A percentile compares a stretch with the other conserved stretches of the same genome.
phyloP scores from a whole-genome alignment of 2,888 invertebrate genomes.

The Troides aeacus region DNA sequence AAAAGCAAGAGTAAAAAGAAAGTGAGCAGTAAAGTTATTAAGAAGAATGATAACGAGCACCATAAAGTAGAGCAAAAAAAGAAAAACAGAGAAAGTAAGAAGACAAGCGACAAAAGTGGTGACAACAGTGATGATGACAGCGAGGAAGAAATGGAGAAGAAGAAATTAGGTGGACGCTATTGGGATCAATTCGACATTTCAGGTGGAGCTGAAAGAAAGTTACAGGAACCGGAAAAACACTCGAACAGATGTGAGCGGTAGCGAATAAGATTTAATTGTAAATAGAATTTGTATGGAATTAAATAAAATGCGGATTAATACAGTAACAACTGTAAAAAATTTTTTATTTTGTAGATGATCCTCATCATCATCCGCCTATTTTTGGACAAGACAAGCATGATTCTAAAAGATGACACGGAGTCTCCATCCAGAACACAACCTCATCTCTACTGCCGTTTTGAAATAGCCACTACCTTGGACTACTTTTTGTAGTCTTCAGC shows the following conservation, averaged over 20 bases:
- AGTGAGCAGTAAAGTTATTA: slow-evolving; percentile 1
- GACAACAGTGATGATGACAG: slow-evolving; percentile 15
- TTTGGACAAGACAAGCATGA: too few relatives aligned
- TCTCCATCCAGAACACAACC: too few relatives aligned
- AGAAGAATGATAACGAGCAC: neutral
- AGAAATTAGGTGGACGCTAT: slow-evolving; percentile 34
- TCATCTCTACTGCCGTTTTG: too few relatives aligned
- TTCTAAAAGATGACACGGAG: too few relatives aligned
- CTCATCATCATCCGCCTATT: too few relatives aligned
- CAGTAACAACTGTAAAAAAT: neutral
- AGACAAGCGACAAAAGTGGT: slow-evolving; percentile 3
- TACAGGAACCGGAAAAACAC: neutral
- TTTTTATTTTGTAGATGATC: neutral
- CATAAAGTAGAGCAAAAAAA: slow-evolving; percentile 10
- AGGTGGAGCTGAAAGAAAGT: slow-evolving; percentile 28
- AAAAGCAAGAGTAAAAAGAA: slow-evolving; percentile 5
- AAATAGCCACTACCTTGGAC: too few relatives aligned
- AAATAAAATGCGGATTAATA: slow-evolving; percentile 11
- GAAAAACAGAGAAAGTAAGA: slow-evolving; percentile 4
- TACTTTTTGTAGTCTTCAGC: too few relatives aligned
- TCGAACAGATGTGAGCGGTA: slow-evolving; percentile 3
- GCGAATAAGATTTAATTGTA: slow-evolving; percentile 13
- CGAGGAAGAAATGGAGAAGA: slow-evolving; percentile 23
- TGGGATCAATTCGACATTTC: slow-evolving; percentile 48
- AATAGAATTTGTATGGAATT: slow-evolving; percentile 8